Conservation (phyloP, 2,113 vertebrate species). For the Beaufortia kweichowensis region DNA sequence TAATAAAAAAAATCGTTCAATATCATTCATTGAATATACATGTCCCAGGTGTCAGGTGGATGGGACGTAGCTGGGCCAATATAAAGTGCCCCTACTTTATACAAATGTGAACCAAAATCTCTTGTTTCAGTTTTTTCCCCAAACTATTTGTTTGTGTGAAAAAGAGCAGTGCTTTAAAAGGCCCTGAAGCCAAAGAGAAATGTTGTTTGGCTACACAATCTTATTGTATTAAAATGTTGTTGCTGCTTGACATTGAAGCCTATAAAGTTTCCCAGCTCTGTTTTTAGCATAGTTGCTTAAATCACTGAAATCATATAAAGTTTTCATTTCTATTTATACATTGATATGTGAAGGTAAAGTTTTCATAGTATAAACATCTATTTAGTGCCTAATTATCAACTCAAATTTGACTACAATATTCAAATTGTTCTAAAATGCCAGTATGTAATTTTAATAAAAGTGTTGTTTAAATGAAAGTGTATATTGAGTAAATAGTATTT, state of each 20-base stretch:
- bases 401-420: not conserved
- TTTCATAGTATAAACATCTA: conserved; percentile 41
- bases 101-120: conserved; percentile 53
- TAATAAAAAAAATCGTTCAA: conserved; percentile 24
- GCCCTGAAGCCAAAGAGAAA: conserved; percentile 41
- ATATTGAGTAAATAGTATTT: not conserved
- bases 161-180: conserved; percentile 16
- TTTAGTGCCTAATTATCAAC: conserved; percentile 27
- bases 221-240: not conserved
- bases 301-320: conserved; percentile 11
- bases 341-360: not conserved
- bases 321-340: conserved; percentile 31
- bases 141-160: not conserved
- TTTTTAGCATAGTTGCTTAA: conserved; percentile 39
- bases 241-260: conserved; percentile 34
- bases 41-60: conserved; percentile 36
- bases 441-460: not conserved
- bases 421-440: conserved; percentile 11
- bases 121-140: not conserved
- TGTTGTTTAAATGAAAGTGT: conserved; percentile 19
- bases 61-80: not conserved
- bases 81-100: conserved; percentile 34
- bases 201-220: not conserved
- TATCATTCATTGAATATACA: conserved; percentile 33
- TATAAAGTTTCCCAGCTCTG: conserved; percentile 18